phyloP scores from a whole-genome alignment of 2,888 invertebrate species.

The Dione vanillae region DNA sequence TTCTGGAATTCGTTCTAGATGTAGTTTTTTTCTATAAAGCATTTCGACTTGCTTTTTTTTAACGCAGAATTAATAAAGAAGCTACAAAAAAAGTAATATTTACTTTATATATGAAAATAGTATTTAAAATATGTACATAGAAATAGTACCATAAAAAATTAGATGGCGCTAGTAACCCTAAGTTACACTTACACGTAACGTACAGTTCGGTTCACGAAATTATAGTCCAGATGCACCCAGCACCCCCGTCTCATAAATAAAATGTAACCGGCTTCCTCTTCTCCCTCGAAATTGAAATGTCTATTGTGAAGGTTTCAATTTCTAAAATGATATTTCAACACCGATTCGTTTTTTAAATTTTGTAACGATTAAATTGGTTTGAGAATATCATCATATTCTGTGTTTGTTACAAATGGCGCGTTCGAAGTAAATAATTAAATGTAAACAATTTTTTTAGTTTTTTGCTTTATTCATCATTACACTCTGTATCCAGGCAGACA shows the following conservation, averaged over 20 bases:
- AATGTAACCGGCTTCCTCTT: slow-evolving; percentile 24
- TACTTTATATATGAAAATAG: no score
- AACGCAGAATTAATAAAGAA: no score
- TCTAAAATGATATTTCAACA: slow-evolving; percentile 26
- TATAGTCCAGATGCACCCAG: slow-evolving; percentile 23
- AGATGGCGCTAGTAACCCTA: slow-evolving; percentile 26
- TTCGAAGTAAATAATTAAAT: background rate
- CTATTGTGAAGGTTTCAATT: slow-evolving; percentile 23
- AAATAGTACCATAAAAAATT: background rate
- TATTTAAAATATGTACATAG: no score
- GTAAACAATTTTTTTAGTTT: no score
- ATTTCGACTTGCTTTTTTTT: no score
- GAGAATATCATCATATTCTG: background rate
- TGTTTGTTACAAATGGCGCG: background rate
- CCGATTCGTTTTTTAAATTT: slow-evolving; percentile 11
- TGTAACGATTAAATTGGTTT: background rate
- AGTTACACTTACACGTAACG: background rate
- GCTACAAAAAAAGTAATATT: no score
- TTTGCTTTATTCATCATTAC: no score
- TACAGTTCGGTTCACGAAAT: slow-evolving; percentile 16
- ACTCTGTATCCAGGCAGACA: no score
- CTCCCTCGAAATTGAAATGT: slow-evolving; percentile 33
- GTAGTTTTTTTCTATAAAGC: no score
- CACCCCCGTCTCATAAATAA: slow-evolving; percentile 25
- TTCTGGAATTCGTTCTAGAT: no score